Percentiles rank a stretch among this genome's conserved stretches.
Conservation (phyloP, 2,888 invertebrate genomes). For the Willowsia nigromaculata region DNA sequence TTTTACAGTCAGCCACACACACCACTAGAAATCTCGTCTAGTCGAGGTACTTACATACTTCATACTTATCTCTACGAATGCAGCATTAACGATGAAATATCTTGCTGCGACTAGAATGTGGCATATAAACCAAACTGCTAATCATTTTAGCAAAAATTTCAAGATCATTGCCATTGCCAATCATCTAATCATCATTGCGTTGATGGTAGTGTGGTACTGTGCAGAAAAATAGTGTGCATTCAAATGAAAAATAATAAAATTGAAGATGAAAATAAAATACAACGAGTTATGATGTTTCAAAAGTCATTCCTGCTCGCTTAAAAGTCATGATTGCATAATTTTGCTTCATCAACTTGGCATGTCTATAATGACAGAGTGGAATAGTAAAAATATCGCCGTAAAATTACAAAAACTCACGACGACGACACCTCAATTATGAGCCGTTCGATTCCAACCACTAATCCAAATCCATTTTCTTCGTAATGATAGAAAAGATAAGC, state of each 20-base stretch:
- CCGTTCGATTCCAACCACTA: not conserved
- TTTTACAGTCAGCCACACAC: not conserved
- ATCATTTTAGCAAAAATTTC: slow-evolving; percentile 24
- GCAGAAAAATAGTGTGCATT: slow-evolving; percentile 15
- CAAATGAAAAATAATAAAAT: slow-evolving; percentile 6
- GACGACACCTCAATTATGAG: slow-evolving; percentile 21
- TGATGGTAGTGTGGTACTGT: slow-evolving; percentile 12
- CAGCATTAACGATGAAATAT: not conserved
- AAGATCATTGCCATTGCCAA: slow-evolving; percentile 39
- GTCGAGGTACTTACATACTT: not conserved
- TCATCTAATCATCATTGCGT: too few species aligned
- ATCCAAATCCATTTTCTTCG: not conserved
- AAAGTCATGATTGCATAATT: slow-evolving; percentile 22
- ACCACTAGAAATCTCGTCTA: not conserved
- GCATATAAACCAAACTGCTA: not conserved
- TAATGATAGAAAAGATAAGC: not conserved
- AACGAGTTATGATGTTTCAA: not conserved
- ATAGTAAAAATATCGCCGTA: not conserved
- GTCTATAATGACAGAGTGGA: not conserved
- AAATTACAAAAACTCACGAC: not conserved
- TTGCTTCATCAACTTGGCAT: not conserved
- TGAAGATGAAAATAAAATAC: slow-evolving; percentile 12
- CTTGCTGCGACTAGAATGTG: not conserved
- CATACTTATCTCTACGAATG: not conserved
- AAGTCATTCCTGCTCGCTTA: not conserved